These are phyloP conservation scores for Epinephelus malabaricus DNA, from an alignment of 2,797 vertebrate species.

Conservation along the genomic window DNA sequence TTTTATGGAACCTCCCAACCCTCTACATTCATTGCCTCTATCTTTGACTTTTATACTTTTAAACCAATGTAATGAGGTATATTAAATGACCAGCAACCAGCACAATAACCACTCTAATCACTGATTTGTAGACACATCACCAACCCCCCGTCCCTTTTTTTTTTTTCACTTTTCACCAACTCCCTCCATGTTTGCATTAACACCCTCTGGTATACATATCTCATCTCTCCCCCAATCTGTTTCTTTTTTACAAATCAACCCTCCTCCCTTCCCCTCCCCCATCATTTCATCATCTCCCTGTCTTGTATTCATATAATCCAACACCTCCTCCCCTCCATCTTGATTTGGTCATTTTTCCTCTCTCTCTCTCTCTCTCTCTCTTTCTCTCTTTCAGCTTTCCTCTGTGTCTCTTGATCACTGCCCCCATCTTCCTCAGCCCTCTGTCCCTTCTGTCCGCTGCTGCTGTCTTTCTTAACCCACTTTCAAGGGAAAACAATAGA, in stretches of 20 bases:
- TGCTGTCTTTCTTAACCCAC: conserved; percentile 79
- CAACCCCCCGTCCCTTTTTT: too few species aligned
- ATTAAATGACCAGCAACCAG: neutral
- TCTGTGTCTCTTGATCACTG: conserved; percentile 26
- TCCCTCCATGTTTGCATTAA: conserved; percentile 14
- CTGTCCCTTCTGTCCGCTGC: conserved; percentile 58
- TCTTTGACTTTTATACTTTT: neutral
- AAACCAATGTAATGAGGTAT: too few species aligned
- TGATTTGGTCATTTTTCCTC: conserved; percentile 56
- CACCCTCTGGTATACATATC: conserved; percentile 30
- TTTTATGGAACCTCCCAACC: neutral
- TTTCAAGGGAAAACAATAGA: conserved; percentile 83
- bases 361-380: conserved; percentile 4
- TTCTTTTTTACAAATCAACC: conserved; percentile 40
- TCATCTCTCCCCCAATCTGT: conserved; percentile 34
- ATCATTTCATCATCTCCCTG: conserved; percentile 60
- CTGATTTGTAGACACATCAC: neutral
- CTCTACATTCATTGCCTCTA: neutral
- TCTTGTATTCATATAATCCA: conserved; percentile 61
- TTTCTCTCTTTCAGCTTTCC: conserved; percentile 11
- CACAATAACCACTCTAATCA: neutral
- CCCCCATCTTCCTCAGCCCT: conserved; percentile 21
- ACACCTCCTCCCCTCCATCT: conserved; percentile 50
- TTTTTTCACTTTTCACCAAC: conserved; percentile 3
- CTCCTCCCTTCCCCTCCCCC: conserved; percentile 28